Base-by-base conservation (phyloP, 1,140 invertebrate genomes). In the Arion vulgaris region DNA sequence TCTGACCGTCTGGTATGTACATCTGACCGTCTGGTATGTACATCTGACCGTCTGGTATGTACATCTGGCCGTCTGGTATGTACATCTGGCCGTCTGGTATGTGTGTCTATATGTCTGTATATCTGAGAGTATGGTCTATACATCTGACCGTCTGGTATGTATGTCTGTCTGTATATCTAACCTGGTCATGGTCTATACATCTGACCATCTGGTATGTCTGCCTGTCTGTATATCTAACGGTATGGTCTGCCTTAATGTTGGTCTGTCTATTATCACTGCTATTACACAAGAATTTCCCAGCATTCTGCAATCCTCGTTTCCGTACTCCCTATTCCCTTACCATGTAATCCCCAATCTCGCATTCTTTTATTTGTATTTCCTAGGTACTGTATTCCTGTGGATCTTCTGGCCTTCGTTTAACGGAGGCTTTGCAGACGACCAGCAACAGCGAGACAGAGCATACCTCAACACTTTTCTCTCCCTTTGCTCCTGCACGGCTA, bases 371-470 rank as follows among this genome's bases (percentile, higher is more conserved):
- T 49, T 49, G 9, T 49, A 9, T 19, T 49, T 57, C 26, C 7
- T 89, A 97, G 96, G 96, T 83, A 97, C 97, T 1, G 92, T 98
- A 23, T 98, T 98, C 91, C 93, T 99, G 26, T 99, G 97, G 97
- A 93, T 98, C 76, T 98, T 96, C 91, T 98, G 97, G 97, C 98
- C 98, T 0, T 97, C 96, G 83, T 99, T 99, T 92, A 99, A 99
- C 92, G 95, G 95, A 0, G 96, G 95, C 0, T 93, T 96, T 13
- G 83, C 85, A 11, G 72, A 76, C 28, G 82, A 81, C 28, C 75
- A 85, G 38, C 80, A 83, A 53, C 83, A 87, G 49, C 15, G 34
- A 57, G 80, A 83, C 49, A 45, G 74, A 19, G 97, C 97, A 15
- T 94, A 98, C 78, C 95, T 98, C 89, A 98, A 99, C 93, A 99